Conservation (phyloP, 2,888 invertebrate species). For the Tetragonisca angustula region DNA sequence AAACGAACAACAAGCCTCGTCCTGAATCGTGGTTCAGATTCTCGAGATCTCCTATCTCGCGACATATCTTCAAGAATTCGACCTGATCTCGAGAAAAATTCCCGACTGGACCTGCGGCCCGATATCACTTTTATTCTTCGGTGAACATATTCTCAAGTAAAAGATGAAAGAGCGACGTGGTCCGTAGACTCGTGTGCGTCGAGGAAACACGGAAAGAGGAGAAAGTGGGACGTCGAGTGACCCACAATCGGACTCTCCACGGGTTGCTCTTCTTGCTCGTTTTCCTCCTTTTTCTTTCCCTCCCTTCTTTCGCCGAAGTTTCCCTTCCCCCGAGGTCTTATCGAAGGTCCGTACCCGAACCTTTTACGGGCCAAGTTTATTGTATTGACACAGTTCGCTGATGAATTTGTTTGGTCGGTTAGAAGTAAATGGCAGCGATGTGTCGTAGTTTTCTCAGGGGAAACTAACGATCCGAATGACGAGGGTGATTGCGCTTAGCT, state of each 20-base stretch:
- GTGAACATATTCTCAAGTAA: not conserved
- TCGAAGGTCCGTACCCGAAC: conserved; percentile 5
- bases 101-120: no score
- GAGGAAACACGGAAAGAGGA: conserved; percentile 72
- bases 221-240: conserved; percentile 79
- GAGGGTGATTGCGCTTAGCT: not conserved
- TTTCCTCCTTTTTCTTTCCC: conserved; percentile 20
- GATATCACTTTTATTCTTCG: not conserved
- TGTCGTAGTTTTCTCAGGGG: not conserved
- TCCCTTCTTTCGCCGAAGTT: conserved; percentile 15
- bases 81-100: no score
- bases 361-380: conserved; percentile 42
- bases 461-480: not conserved
- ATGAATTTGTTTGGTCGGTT: conserved; percentile 16
- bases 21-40: no score
- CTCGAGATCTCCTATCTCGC: no score
- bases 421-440: not conserved
- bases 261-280: conserved; percentile 22
- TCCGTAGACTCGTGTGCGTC: conserved; percentile 39
- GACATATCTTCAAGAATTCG: no score
- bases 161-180: not conserved
- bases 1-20: no score
- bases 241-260: conserved; percentile 63
- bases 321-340: conserved; percentile 15
- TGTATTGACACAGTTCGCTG: conserved; percentile 21